phyloP scores from a whole-genome alignment of 2,113 vertebrate genomes.

The Sceloporus tristichus region DNA sequence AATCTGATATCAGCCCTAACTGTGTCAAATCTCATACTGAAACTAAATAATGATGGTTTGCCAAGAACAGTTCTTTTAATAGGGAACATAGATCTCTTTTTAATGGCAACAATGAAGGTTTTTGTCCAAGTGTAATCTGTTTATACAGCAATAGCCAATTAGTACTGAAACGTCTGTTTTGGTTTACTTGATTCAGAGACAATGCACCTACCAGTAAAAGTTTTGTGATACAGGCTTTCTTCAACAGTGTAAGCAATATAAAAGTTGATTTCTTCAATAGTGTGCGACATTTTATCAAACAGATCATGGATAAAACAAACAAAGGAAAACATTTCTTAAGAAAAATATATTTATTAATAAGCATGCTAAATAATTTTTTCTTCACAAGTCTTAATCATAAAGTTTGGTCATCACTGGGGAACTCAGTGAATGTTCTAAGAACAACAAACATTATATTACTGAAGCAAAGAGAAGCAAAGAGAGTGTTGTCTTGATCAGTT shows the following conservation, averaged over 20 bases:
- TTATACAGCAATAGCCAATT: conserved; percentile 33
- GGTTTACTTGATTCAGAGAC: conserved; percentile 29
- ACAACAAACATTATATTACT: not conserved
- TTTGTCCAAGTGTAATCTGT: not conserved
- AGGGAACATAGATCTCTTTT: conserved; percentile 21
- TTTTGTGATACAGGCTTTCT: not conserved
- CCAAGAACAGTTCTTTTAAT: conserved; percentile 17
- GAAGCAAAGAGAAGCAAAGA: not conserved
- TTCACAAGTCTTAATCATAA: not conserved
- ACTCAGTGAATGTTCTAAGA: not conserved
- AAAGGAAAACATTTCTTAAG: no score
- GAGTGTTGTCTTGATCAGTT: no score
- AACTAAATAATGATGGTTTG: conserved; percentile 19
- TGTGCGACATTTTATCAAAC: not conserved
- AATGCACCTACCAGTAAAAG: not conserved
- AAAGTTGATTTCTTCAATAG: not conserved
- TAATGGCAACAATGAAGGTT: not conserved
- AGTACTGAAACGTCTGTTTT: conserved; percentile 29
- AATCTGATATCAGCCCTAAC: not conserved
- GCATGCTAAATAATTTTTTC: not conserved
- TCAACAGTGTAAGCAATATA: conserved; percentile 12
- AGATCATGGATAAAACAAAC: no score
- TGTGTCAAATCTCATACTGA: conserved; percentile 26
- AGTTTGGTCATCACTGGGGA: no score
- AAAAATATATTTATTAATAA: not conserved